Evolutionary conservation across 2,113 vertebrate species (phyloP), one percentile per base, ranked within the genome.

Genomic region (Bombycilla garrulus): DNA sequence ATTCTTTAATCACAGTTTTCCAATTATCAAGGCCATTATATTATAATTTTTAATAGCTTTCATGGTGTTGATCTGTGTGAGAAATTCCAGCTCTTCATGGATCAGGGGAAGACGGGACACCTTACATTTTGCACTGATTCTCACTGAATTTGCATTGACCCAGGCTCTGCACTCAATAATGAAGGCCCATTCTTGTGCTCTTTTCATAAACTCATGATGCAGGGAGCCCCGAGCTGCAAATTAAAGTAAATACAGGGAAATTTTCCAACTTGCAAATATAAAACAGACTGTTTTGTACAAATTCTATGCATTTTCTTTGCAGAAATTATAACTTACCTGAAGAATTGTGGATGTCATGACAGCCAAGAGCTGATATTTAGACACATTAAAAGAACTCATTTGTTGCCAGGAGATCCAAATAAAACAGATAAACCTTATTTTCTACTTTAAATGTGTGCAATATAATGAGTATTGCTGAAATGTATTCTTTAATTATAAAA

Each of bases 341-440:
- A 87, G 90, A 93, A 89, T 42, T 72, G 47, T 24, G 44, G 65
- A 84, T 54, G 26, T 78, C 78, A 67, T 20, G 50, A 85, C 81
- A 94, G 73, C 31, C 20, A 60, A 73, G 8, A 61, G 87, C 40
- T 89, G 80, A 78, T 62, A 69, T 57, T 96, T 88, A 90, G 95
- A 90, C n/a, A 88, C 12, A 35, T 81, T 56, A 96, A 74, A 40
- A 65, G 53, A 90, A 76, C 23, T 66, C 38, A 33, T 74, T 86
- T 78, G 51, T 50, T 64, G 58, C 18, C 67, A 83, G 23, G 31
- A 7, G 86, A 78, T 51, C 11, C 23, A 74, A 71, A 86, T 45
- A 62, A 64, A 72, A 8, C 11, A 70, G 18, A 64, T 6, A 84
- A 79, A 85, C 25, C 9, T 79, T 26, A 36, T 38, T 70, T 82